phyloP scores from a whole-genome alignment of 2,888 invertebrate species.

The Unio delphinus region DNA sequence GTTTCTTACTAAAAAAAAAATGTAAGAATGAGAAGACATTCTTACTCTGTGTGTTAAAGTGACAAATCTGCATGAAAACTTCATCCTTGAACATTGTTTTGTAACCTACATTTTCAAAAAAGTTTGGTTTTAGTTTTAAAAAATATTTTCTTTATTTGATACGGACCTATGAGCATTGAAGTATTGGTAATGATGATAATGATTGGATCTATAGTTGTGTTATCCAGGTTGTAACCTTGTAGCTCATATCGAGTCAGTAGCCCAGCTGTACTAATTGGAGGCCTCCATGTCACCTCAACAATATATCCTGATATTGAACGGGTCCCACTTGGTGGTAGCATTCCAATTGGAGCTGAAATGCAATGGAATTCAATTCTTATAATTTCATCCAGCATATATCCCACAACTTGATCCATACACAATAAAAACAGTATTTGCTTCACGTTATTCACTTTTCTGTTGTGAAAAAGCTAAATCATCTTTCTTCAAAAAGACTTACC shows the following conservation, averaged over 20 bases:
- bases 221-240: constrained; percentile 52
- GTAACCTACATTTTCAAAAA: no score
- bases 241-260: constrained; percentile 59
- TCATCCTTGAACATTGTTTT: no score
- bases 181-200: constrained; percentile 48
- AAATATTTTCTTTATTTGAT: no score
- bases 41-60: no score
- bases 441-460: not conserved
- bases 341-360: constrained; percentile 63
- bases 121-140: no score
- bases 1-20: no score
- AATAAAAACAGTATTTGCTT: not conserved
- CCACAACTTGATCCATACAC: not conserved
- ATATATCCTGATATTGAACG: constrained; percentile 53
- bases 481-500: no score
- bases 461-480: not conserved
- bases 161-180: constrained; percentile 30
- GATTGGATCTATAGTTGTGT: constrained; percentile 47
- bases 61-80: no score
- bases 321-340: constrained; percentile 53
- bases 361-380: not conserved
- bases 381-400: not conserved
- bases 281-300: constrained; percentile 58
- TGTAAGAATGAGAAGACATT: no score
- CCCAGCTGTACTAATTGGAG: constrained; percentile 63